A percentile compares a stretch with the other conserved stretches of the same genome.
These are phyloP conservation scores for Xiphophorus birchmanni DNA, from an alignment of 2,797 vertebrate species.

Conservation along the genomic window DNA sequence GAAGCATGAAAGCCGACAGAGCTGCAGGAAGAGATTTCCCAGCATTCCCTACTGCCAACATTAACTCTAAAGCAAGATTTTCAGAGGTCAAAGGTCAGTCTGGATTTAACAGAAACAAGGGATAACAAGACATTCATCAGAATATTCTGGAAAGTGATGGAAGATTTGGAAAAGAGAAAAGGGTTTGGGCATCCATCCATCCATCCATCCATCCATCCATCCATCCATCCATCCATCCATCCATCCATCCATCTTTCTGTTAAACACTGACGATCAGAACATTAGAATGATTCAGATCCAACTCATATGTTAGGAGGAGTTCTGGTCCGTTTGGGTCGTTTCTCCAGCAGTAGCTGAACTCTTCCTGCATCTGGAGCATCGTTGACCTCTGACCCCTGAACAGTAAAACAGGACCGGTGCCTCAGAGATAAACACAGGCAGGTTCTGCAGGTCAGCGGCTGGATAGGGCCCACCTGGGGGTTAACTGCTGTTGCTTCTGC, in stretches of 20 bases:
- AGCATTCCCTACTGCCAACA: background rate
- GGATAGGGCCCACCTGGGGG: background rate
- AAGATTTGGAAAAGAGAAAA: background rate
- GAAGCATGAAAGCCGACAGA: background rate
- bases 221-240: too few relatives aligned
- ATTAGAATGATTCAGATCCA: background rate
- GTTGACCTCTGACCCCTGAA: background rate
- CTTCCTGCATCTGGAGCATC: background rate
- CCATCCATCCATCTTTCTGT: background rate
- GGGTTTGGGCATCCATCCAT: background rate
- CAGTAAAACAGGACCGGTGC: background rate
- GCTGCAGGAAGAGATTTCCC: background rate
- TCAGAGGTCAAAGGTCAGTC: background rate
- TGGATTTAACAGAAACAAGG: background rate
- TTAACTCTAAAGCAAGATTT: background rate
- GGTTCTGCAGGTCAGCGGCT: background rate
- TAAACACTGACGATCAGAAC: background rate
- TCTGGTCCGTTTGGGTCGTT: background rate
- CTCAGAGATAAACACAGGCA: background rate
- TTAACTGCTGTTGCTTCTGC: background rate
- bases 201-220: too few relatives aligned
- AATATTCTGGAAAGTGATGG: too few relatives aligned
- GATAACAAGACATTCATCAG: background rate
- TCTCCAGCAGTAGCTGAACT: background rate
- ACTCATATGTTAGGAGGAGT: background rate